A percentile compares a stretch with the other conserved stretches of the same genome.
These are phyloP conservation scores for Salmo trutta DNA, from an alignment of 2,797 vertebrate genomes.

Conservation along the genomic window DNA sequence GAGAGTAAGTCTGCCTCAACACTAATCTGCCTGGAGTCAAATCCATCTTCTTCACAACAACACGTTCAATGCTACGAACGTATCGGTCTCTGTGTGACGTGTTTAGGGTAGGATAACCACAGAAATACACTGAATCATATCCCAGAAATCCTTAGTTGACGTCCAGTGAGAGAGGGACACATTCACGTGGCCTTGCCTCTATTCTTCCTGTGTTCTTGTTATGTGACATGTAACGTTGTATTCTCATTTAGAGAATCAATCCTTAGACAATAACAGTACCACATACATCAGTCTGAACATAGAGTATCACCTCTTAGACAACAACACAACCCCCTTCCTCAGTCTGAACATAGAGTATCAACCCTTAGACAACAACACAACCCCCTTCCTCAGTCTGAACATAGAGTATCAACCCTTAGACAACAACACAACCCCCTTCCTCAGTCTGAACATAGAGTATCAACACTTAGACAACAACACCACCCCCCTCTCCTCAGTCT, in stretches of 20 bases:
- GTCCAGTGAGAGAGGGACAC: constrained; percentile 25
- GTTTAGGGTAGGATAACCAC: constrained; percentile 36
- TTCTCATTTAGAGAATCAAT: constrained; percentile 2
- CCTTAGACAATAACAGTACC: too few species aligned
- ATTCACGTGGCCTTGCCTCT: background rate
- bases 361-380: too few species aligned
- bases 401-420: background rate
- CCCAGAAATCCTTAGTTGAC: background rate
- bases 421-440: too few species aligned
- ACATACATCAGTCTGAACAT: too few species aligned
- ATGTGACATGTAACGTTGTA: constrained; percentile 12
- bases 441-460: background rate
- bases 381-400: too few species aligned
- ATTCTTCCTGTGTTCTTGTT: constrained; percentile 34
- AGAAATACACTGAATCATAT: constrained; percentile 27
- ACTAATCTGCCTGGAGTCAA: constrained; percentile 30
- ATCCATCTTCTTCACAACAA: constrained; percentile 40
- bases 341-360: too few species aligned
- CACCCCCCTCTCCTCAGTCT: constrained; percentile 68
- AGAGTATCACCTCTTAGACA: too few species aligned
- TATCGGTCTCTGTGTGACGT: constrained; percentile 36
- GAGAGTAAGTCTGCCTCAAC: constrained; percentile 45
- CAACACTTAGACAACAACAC: background rate
- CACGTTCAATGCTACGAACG: constrained; percentile 44
- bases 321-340: too few species aligned